Conservation (phyloP, 2,797 vertebrate species). For the Lindbergichthys nudifrons region DNA sequence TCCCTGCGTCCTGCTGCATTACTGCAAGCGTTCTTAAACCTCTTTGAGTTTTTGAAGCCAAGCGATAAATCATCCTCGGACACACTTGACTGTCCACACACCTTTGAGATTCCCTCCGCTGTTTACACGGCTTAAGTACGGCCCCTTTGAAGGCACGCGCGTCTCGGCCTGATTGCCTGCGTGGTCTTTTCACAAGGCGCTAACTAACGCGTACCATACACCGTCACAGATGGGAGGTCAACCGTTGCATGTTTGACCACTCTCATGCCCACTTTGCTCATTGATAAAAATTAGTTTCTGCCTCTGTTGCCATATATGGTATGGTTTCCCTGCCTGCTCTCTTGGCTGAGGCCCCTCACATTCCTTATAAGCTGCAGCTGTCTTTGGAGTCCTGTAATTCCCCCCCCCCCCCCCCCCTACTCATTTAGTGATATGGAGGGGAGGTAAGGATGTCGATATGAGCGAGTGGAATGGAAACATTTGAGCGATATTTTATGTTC, state of each 20-base stretch:
- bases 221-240: conserved; percentile 62
- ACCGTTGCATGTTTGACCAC: conserved; percentile 68
- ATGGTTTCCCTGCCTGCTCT: conserved; percentile 89
- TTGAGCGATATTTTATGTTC: conserved; percentile 36
- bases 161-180: conserved; percentile 33
- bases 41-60: conserved; percentile 20
- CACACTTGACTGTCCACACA: conserved; percentile 35
- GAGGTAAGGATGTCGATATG: conserved; percentile 70
- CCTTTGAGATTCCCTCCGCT: conserved; percentile 42
- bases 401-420: conserved; percentile 30
- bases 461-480: conserved; percentile 62
- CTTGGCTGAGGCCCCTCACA: conserved; percentile 94
- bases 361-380: conserved; percentile 99
- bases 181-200: conserved; percentile 52
- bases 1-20: neutral
- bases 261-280: conserved; percentile 82
- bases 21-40: conserved; percentile 9
- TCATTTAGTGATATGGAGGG: conserved; percentile 67
- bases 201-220: conserved; percentile 46
- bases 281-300: conserved; percentile 96
- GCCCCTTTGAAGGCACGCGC: conserved; percentile 55
- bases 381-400: conserved; percentile 85
- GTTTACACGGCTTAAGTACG: conserved; percentile 56
- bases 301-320: conserved; percentile 98
- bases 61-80: conserved; percentile 31